These are phyloP conservation scores for Agriopis marginaria DNA, from an alignment of 2,888 invertebrate species.

Conservation along the genomic window DNA sequence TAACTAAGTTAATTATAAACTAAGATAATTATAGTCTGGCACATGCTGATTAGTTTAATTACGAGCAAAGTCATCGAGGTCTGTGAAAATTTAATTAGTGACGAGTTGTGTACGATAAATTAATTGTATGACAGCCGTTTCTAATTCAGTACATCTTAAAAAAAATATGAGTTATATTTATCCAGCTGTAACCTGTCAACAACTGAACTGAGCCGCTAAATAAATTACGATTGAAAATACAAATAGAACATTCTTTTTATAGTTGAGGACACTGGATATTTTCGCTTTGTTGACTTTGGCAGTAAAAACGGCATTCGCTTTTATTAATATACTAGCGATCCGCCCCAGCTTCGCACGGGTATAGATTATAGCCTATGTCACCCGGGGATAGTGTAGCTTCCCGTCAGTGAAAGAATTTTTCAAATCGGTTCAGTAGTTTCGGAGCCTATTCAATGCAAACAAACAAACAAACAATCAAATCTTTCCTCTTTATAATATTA, in stretches of 20 bases:
- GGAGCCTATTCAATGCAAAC: too few species aligned
- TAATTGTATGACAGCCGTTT: conserved; percentile 7
- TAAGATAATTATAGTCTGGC: background rate
- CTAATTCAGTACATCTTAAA: background rate
- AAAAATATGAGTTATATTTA: conserved; percentile 6
- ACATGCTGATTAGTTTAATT: conserved; percentile 8
- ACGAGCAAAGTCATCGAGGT: conserved; percentile 8
- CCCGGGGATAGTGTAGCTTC: too few species aligned
- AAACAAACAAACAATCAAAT: too few species aligned
- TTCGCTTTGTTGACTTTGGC: conserved; percentile 16
- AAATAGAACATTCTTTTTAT: conserved; percentile 6
- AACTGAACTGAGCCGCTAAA: background rate
- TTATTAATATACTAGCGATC: too few species aligned
- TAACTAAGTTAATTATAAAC: background rate
- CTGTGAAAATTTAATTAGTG: conserved; percentile 2
- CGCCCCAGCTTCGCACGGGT: too few species aligned
- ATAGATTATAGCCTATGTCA: too few species aligned
- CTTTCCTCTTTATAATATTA: too few species aligned
- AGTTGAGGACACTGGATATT: conserved; percentile 11
- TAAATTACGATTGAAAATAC: conserved; percentile 2
- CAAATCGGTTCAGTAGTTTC: too few species aligned
- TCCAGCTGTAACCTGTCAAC: background rate
- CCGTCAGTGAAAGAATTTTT: too few species aligned
- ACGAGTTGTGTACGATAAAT: conserved; percentile 9
- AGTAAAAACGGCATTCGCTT: conserved; percentile 5